Base-by-base conservation (phyloP, 2,797 vertebrate genomes). In the Pipistrellus pygmaeus region DNA sequence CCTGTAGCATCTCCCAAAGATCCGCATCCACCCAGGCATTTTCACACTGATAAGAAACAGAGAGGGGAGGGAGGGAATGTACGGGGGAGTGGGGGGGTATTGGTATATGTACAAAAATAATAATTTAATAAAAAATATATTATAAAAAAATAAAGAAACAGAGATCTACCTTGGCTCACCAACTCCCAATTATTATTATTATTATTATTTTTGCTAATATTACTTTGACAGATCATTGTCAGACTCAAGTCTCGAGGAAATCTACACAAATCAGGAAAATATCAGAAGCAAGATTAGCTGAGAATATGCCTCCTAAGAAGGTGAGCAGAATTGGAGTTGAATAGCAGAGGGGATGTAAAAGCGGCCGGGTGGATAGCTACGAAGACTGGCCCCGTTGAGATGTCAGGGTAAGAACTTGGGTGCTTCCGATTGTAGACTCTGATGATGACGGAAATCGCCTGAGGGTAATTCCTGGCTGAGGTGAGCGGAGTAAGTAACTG, bases 201-300 rank as follows among this genome's bases (percentile, higher is more conserved):
- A 51, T 6, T 57, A 57, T 57, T 57, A 51, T 71, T 69, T 80
- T 55, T 78, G 32, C 57, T 53, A 38, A 9, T 53, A 11, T 91
- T 94, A n/a, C 72, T 41, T 82, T 85, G 69, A 88, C 95, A 97
- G 96, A 85, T 3, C 5, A 14, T 35, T 55, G 0, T 2, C 25
- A 30, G 23, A 18, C 48, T 44, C 46, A 23, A 11, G 1, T 51
- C 66, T 64, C 64, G 15, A 96, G 80, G 71, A 96, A 71, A 96
- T 15, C 85, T 68, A 69, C 92, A 2, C 64, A 64, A 77, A 83
- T 93, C 71, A 96, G 84, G 88, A 93, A 44, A 44, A 90, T 95
- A 64, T 88, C 96, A 20, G 73, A 83, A 77, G 78, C 53, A 35
- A 94, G 95, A 93, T 13, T 25, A 8, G 21, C 0, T 51, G 21